Evolutionary conservation across 1,140 invertebrate species (phyloP), one percentile per base, ranked within the genome.

Genomic region (Drosophila sproati): DNA sequence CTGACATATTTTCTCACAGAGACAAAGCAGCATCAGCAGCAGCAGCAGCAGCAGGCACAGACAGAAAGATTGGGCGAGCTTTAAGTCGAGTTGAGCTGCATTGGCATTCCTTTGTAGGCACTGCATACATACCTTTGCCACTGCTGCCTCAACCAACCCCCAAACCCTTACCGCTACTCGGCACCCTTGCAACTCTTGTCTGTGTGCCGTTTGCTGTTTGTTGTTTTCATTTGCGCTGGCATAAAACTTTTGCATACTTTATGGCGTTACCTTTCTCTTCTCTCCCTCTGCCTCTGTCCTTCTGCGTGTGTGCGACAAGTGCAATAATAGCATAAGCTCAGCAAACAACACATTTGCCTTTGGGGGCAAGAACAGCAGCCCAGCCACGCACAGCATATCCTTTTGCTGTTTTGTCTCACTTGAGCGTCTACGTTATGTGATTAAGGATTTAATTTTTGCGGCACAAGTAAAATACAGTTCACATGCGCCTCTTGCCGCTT

Each of bases 161-260:
- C 20, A 20, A 20, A 20, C 34, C 12, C 35, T 28, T 45, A 4
- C 12, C 6, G 4, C 10, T 32, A 31, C 6, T 8, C 6, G 10
- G 39, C 10, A 2, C 50, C 43, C 20, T 20, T 37, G 10, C 47
- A 34, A 7, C 34, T 5, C 8, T 50, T 28, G 43, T 63, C 61
- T 68, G 31, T 71, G 50, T 69, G 69, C 45, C 72, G 63, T 62
- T 77, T 78, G 60, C 55, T 77, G 75, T 72, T 82, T 72, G 63
- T 62, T 85, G 81, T 89, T 88, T 88, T 89, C 85, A 89, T 88
- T 86, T 87, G 82, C 61, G 83, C 77, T 80, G 73, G 69, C 83
- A 88, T 59, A 89, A 85, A 89, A 90, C 85, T 85, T 83, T 89
- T 88, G 85, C 85, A 88, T 88, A 88, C 85, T 88, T 90, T 81